A percentile compares a stretch with the other conserved stretches of the same genome.
phyloP scores from a whole-genome alignment of 1,140 invertebrate genomes.

The Mesaphorura yosii region DNA sequence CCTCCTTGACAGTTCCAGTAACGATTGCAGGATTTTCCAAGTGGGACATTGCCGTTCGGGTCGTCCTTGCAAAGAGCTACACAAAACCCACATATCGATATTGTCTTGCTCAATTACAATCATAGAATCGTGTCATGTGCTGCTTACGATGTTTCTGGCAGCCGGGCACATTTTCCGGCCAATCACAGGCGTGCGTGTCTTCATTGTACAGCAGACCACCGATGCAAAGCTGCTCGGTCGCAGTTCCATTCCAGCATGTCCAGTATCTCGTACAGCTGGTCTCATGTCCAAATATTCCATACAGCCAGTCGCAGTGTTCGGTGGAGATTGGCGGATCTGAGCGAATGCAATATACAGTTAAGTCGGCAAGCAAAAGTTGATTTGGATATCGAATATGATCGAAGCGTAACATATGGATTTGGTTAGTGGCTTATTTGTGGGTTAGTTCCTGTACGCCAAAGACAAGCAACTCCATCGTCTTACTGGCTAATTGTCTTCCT shows the following conservation, averaged over 20 bases:
- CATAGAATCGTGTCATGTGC: too few species aligned
- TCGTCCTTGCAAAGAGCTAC: slow-evolving; percentile 81
- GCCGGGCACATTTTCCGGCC: slow-evolving; percentile 82
- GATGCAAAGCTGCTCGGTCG: slow-evolving; percentile 83
- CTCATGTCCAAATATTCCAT: slow-evolving; percentile 85
- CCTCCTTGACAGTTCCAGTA: slow-evolving; percentile 90
- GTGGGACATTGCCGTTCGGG: slow-evolving; percentile 58
- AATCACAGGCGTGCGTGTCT: slow-evolving; percentile 76
- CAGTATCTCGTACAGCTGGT: slow-evolving; percentile 84
- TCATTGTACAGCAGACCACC: slow-evolving; percentile 83
- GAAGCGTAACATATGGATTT: slow-evolving; percentile 7
- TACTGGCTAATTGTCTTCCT: slow-evolving; percentile 57
- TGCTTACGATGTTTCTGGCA: slow-evolving; percentile 87
- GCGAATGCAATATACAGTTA: slow-evolving; percentile 7
- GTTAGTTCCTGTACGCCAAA: slow-evolving; percentile 28
- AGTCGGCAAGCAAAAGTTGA: background rate
- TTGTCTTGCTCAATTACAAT: too few species aligned
- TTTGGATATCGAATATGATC: background rate
- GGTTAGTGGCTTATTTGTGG: slow-evolving; percentile 25
- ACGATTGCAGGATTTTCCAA: slow-evolving; percentile 80
- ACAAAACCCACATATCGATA: background rate
- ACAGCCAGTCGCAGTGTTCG: slow-evolving; percentile 84
- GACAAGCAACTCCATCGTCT: slow-evolving; percentile 34
- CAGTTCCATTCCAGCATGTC: slow-evolving; percentile 89
- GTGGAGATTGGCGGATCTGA: slow-evolving; percentile 66